Evolutionary conservation across 1,140 invertebrate genomes (phyloP), one percentile per base, ranked within the genome.

Genomic region (Popillia japonica): DNA sequence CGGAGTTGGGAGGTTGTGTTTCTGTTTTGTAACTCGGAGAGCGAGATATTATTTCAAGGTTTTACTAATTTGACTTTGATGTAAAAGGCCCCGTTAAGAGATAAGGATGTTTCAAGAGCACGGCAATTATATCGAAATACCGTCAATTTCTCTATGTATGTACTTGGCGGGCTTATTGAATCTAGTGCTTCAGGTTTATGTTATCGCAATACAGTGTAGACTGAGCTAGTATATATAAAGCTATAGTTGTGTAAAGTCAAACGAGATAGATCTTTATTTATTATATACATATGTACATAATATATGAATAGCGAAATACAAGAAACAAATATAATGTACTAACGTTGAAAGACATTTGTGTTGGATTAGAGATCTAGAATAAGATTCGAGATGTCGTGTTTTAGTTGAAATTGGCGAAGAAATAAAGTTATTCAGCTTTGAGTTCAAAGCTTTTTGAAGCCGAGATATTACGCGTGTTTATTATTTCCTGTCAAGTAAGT

Each of bases 1-100:
- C 10, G 14, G 48, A n/a, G 17, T n/a, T n/a, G 14, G 48, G 0
- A 6, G 17, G 48, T 17, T 55, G 14, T 55, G 17, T 55, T 55
- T n/a, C 14, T 55, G 48, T 55, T 55, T 55, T n/a, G 48, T 17
- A 55, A 55, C 6, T 55, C 14, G 48, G 14, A 7, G 48, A 17
- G 2, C 7, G 48, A 14, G 48, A 17, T 55, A 55, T 17, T 55
- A n/a, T 55, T 55, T 55, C 14, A 55, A 55, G 48, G 48, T 55
- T 55, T 55, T 55, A 55, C 48, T 55, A 17, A 14, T 55, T 55
- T 55, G 17, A 17, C 48, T 55, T 55, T 55, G 48, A 55, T 55
- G 48, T 17, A 17, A 55, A n/a, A 17, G 14, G 48, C 48, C 14
- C 48, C 48, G n/a, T n/a, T n/a, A 55, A 14, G 17, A 17, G 48